Base-by-base conservation (phyloP, 2,113 vertebrate genomes). In the Lamprotornis superbus region DNA sequence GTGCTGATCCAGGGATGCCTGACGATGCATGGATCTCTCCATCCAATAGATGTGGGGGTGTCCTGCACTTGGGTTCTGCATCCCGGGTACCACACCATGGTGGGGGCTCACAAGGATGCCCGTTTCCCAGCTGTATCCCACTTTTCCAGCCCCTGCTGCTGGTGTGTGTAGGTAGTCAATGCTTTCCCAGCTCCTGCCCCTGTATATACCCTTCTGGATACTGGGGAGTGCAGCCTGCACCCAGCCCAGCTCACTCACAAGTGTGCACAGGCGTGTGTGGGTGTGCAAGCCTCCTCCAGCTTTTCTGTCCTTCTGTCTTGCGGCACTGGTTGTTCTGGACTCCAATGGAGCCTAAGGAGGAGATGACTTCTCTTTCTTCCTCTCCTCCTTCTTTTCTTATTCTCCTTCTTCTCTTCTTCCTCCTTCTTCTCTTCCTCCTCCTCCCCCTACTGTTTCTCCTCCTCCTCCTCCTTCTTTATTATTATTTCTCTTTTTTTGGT, bases 401-500 rank as follows among this genome's bases (percentile, higher is more conserved):
- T 10, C 27, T 42, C 4, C 30, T 42, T 8, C 13, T 70, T 2
- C 9, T 33, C 19, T 14, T 67, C 3, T 19, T 73, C 8, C 6
- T 37, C 5, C 16, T 39, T 4, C 33, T 35, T 9, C 7, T 16
- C 4, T 33, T 35, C 18, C 12, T 73, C 5, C 1, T 47, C 2
- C 9, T 19, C 1, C 4, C 28, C 5, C 16, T 23, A 2, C 22
- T 25, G 20, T n/a, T 77, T 13, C 33, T 61, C 1, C 27, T 76
- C 4, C 67, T 76, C 8, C 47, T 56, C 1, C 24, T 61, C 3
- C 46, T 46, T 1, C 28, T 35, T 77, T 52, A 21, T 65, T 80
- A 44, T 77, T 85, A 25, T 81, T 85, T 35, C 37, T 77, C 33
- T 84, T 81, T 95, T 89, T 81, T 73, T 80, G 24, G 88, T 95